A percentile compares a stretch with the other conserved stretches of the same genome.
Conservation (phyloP, 2,113 vertebrate genomes). For the Falco punctatus region DNA sequence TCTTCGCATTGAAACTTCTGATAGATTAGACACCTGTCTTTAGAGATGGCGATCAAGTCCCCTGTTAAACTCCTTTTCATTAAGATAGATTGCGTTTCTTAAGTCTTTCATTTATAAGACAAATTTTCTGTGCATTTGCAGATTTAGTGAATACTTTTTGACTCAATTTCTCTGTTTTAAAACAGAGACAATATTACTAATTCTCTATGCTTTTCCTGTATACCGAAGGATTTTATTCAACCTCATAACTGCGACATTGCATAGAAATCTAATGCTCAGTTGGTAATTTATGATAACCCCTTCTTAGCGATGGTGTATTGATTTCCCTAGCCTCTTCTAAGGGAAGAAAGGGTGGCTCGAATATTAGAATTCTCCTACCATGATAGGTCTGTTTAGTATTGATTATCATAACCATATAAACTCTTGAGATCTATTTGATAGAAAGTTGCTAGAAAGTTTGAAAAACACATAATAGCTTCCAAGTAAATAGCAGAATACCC, state of each 20-base stretch:
- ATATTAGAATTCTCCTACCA: conserved; percentile 38
- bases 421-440: conserved; percentile 38
- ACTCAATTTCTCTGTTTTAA: background rate
- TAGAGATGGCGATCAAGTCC: background rate
- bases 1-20: background rate
- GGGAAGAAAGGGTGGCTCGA: conserved; percentile 10
- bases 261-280: conserved; percentile 32
- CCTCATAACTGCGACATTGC: background rate
- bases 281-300: conserved; percentile 57
- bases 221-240: conserved; percentile 2
- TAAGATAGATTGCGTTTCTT: background rate
- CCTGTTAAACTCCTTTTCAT: background rate
- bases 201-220: background rate
- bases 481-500: conserved; percentile 60
- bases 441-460: conserved; percentile 46
- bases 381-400: conserved; percentile 41
- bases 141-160: background rate
- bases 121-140: background rate
- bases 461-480: conserved; percentile 45
- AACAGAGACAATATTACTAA: background rate
- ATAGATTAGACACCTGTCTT: background rate
- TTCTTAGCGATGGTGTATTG: conserved; percentile 43
- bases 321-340: conserved; percentile 41
- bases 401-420: conserved; percentile 45
- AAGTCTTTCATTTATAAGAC: background rate